phyloP scores from a whole-genome alignment of 1,140 invertebrate genomes.

The Heliothis subflexa region DNA sequence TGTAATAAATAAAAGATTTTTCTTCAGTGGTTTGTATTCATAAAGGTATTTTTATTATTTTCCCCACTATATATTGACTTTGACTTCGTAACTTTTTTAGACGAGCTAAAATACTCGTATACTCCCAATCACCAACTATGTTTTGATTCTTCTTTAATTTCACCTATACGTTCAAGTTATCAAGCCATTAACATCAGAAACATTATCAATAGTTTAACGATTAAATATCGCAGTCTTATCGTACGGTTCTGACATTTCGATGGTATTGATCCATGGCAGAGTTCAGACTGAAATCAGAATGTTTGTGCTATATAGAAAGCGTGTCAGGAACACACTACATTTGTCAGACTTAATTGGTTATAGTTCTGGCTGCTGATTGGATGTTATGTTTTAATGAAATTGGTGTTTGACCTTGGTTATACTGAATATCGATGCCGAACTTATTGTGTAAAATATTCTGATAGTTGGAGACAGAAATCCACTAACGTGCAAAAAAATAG shows the following conservation, averaged over 20 bases:
- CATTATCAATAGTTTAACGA: slow-evolving; percentile 17
- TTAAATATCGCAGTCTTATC: slow-evolving; percentile 31
- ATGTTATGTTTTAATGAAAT: too few species aligned
- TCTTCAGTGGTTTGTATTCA: too few species aligned
- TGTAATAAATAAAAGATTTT: too few species aligned
- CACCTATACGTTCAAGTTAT: neutral
- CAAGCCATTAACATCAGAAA: slow-evolving; percentile 2
- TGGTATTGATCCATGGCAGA: slow-evolving; percentile 8
- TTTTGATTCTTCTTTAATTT: neutral
- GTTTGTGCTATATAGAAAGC: neutral
- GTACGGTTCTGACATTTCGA: slow-evolving; percentile 7
- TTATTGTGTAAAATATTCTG: too few species aligned
- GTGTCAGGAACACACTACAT: neutral
- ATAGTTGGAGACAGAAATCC: too few species aligned
- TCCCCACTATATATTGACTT: too few species aligned
- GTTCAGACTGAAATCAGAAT: neutral
- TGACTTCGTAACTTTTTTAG: too few species aligned
- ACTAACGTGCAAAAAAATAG: too few species aligned
- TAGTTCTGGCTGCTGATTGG: neutral
- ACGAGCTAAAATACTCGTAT: too few species aligned
- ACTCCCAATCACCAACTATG: neutral
- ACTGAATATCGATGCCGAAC: too few species aligned
- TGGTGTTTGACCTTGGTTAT: too few species aligned
- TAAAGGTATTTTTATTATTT: too few species aligned
- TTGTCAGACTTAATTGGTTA: neutral